Percentiles rank a stretch among this genome's conserved stretches.
phyloP scores from a whole-genome alignment of 2,888 invertebrate species.

The Polymixis flavicincta region DNA sequence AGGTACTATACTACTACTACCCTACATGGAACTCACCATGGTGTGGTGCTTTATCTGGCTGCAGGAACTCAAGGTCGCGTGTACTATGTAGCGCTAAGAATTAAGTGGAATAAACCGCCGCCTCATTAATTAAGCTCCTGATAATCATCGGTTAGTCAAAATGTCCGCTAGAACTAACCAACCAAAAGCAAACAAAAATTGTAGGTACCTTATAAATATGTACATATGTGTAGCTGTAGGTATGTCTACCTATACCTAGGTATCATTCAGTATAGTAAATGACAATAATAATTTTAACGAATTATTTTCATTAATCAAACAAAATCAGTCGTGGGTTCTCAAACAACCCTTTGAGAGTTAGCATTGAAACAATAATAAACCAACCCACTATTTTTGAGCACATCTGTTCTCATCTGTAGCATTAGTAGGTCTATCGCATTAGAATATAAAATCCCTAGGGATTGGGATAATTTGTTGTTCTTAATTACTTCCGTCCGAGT shows the following conservation, averaged over 20 bases:
- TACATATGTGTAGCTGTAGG: background rate
- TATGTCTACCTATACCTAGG: background rate
- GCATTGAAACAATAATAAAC: background rate
- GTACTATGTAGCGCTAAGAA: background rate
- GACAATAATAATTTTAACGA: too few relatives aligned
- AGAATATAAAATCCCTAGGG: background rate
- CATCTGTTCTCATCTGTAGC: background rate
- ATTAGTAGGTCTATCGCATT: background rate
- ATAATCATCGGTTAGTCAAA: background rate
- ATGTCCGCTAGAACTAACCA: background rate
- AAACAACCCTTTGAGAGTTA: background rate
- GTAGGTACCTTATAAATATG: too few relatives aligned
- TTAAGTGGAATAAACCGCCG: conserved; percentile 13
- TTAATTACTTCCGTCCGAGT: conserved; percentile 31
- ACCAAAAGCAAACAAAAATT: background rate
- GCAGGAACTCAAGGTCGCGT: conserved; percentile 4
- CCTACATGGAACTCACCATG: background rate
- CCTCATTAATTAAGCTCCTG: background rate
- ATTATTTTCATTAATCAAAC: too few relatives aligned
- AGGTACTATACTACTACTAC: too few relatives aligned
- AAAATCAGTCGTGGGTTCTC: background rate
- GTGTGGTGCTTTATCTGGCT: background rate
- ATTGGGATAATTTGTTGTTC: background rate
- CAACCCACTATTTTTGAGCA: background rate
- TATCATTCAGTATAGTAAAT: background rate